Conservation (phyloP, 2,797 vertebrate genomes). For the Nasua narica region DNA sequence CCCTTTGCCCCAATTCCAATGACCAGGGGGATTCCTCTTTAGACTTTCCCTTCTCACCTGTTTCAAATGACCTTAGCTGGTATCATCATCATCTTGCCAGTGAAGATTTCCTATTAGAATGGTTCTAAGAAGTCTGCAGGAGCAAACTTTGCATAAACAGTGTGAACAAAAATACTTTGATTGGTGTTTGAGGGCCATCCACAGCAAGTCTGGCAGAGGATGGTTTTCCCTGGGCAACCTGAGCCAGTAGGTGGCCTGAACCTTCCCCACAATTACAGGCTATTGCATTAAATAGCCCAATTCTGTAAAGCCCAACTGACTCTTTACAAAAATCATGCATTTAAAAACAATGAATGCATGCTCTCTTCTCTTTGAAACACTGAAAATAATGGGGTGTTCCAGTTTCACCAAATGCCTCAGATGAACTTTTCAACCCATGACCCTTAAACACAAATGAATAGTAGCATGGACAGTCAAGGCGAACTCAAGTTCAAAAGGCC, state of each 20-base stretch:
- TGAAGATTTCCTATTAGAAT: background rate
- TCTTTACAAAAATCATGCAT: background rate
- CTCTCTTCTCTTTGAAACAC: background rate
- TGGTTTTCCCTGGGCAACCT: background rate
- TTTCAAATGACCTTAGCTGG: background rate
- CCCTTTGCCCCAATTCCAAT: background rate
- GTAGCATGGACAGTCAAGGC: background rate
- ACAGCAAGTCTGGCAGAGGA: background rate
- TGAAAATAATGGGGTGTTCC: background rate
- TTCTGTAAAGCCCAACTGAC: background rate
- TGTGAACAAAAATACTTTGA: background rate
- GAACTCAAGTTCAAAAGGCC: background rate
- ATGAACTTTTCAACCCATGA: background rate
- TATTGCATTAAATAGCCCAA: background rate
- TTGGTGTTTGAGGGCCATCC: background rate
- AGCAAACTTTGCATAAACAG: background rate
- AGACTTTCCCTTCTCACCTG: background rate
- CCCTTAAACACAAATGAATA: background rate
- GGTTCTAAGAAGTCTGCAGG: background rate
- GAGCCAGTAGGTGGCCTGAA: background rate
- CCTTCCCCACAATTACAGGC: background rate
- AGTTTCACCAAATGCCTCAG: background rate
- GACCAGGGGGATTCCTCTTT: background rate
- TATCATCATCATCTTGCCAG: background rate
- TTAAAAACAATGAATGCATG: background rate